Evolutionary conservation across 1,140 invertebrate genomes (phyloP), one percentile per base, ranked within the genome.

Genomic region (Megathymus violae): DNA sequence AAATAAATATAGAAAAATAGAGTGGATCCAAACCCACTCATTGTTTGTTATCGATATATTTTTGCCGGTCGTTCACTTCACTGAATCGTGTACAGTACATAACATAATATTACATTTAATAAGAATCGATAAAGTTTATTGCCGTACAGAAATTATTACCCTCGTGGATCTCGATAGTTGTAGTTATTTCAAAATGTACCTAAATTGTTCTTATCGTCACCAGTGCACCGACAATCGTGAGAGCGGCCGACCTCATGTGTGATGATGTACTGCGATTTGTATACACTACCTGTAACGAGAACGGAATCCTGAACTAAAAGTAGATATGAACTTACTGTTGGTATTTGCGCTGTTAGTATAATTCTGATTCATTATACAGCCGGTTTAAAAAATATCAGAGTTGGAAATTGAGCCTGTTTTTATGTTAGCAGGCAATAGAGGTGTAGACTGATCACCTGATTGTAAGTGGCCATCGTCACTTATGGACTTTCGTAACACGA

Each of bases 121-220:
- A 86, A 84, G 80, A 80, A 86, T 85, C 82, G 87, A 89, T 89
- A 89, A 89, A 81, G 70, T 79, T 85, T 89, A 87, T 80, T 80
- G 72, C 76, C 69, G 67, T 56, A 78, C 74, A 82, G 77, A 80
- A 87, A 86, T 89, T 89, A 89, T 89, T 80, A 79, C 70, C 67
- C 73, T 89, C 87, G 87, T 89, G 87, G 74, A 89, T 89, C 87
- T 77, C 81, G 87, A 89, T 89, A 88, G 75, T 75, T 79, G 69
- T 74, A 60, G 67, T 76, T 75, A 74, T 71, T 79, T 75, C 68
- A 74, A 70, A 78, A 69, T 71, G 78, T 80, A 84, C 78, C 80
- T 85, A 88, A 85, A 83, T 82, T 78, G 76, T 73, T 73, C 71
- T 88, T 89, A 86, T 86, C 83, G 65, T 66, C 44, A 54, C 44